Percentiles rank a stretch among this genome's conserved stretches.
phyloP scores from a whole-genome alignment of 2,113 vertebrate genomes.

The Microtus montanus region DNA sequence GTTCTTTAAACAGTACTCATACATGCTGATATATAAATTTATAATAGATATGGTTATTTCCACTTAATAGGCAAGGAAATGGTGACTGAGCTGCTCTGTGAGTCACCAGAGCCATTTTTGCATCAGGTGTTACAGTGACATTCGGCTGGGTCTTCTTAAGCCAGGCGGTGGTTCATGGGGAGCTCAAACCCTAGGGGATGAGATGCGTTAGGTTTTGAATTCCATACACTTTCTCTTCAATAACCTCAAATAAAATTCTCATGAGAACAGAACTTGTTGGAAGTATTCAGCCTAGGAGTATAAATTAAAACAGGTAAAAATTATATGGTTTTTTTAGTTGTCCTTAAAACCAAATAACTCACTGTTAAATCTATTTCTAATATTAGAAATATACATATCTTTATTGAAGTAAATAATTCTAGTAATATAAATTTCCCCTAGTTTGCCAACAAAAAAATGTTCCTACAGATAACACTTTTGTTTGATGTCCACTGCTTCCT shows the following conservation, averaged over 20 bases:
- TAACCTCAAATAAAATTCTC: not conserved
- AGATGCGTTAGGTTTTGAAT: not conserved
- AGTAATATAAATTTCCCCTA: slow-evolving; percentile 22
- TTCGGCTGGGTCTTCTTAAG: not conserved
- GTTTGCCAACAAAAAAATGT: not conserved
- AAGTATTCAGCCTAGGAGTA: not conserved
- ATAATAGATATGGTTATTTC: not conserved
- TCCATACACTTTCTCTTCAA: not conserved
- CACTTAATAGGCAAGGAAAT: not conserved
- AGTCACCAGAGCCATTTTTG: not conserved
- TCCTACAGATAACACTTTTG: not conserved
- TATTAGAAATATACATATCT: not conserved
- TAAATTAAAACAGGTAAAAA: slow-evolving; percentile 44
- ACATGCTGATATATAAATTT: not conserved
- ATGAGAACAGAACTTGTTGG: not conserved
- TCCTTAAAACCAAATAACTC: slow-evolving; percentile 8
- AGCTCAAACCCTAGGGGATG: not conserved
- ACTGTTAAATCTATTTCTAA: slow-evolving; percentile 11
- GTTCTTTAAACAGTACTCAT: not conserved
- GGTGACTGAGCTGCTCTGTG: not conserved
- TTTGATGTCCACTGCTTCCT: not conserved
- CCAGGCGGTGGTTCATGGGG: not conserved
- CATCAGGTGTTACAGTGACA: not conserved
- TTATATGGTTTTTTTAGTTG: not conserved
- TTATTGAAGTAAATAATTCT: not conserved